Conservation (phyloP, 2,113 vertebrate species). For the Notechis scutatus region DNA sequence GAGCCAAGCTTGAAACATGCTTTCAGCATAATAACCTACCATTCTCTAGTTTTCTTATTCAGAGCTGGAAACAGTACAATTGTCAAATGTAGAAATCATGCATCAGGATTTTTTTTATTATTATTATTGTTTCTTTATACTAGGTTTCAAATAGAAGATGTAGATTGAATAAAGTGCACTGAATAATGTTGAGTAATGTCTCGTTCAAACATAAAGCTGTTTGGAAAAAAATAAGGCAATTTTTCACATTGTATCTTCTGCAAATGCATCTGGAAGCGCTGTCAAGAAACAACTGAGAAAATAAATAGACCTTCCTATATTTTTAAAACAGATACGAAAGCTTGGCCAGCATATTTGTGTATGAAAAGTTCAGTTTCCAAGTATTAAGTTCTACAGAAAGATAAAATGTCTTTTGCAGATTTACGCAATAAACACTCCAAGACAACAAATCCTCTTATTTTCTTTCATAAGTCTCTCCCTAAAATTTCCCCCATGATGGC, state of each 20-base stretch:
- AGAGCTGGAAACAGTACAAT: background rate
- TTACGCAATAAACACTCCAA: background rate
- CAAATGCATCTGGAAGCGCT: background rate
- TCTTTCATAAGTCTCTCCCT: background rate
- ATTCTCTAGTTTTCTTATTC: background rate
- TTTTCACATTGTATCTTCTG: slow-evolving; percentile 26
- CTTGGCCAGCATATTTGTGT: background rate
- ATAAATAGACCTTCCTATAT: background rate
- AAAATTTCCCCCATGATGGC: background rate
- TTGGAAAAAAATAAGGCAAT: slow-evolving; percentile 13
- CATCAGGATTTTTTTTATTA: background rate
- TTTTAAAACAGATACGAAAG: background rate
- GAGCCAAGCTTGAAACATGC: slow-evolving; percentile 26
- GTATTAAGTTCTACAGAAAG: slow-evolving; percentile 15
- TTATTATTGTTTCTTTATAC: slow-evolving; percentile 12
- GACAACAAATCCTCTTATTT: background rate
- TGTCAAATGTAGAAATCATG: background rate
- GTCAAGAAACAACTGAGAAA: background rate
- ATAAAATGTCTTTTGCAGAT: background rate
- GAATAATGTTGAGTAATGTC: slow-evolving; percentile 10
- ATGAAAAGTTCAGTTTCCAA: background rate
- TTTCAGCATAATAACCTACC: slow-evolving; percentile 11
- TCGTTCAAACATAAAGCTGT: slow-evolving; percentile 24
- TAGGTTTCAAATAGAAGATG: slow-evolving; percentile 21
- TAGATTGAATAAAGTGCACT: slow-evolving; percentile 11